Percentiles rank a stretch among this genome's conserved stretches.
Evolutionary conservation across 1,140 invertebrate genomes (phyloP).

Genomic region (Megathymus violae): DNA sequence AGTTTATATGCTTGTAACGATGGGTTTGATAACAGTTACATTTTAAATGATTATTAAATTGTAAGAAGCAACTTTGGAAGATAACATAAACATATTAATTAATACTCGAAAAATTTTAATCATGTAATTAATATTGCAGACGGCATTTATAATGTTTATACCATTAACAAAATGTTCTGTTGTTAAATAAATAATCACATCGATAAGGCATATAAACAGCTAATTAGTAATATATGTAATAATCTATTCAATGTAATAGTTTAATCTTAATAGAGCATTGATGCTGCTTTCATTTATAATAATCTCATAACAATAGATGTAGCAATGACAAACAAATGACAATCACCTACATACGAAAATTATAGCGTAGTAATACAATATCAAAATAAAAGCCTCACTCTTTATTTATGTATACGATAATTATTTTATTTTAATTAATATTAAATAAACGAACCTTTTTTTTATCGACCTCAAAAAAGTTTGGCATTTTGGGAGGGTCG

Average conservation of each 20-base stretch:
- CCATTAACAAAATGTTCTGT: background rate
- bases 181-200: background rate
- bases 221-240: background rate
- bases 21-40: no score
- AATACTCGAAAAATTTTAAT: background rate
- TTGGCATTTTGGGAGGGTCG: constrained; percentile 70
- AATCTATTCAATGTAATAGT: background rate
- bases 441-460: constrained; percentile 59
- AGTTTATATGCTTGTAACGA: no score
- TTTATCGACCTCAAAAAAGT: constrained; percentile 76
- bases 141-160: constrained; percentile 13
- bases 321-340: no score
- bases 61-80: no score
- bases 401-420: no score
- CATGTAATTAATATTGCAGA: background rate
- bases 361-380: no score
- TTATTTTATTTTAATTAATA: constrained; percentile 12
- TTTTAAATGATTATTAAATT: no score
- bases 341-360: no score
- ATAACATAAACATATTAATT: background rate
- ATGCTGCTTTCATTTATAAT: background rate
- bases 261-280: background rate
- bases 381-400: no score
- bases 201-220: background rate
- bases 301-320: no score